phyloP scores from a whole-genome alignment of 2,113 vertebrate genomes.

The Prolemur simus region DNA sequence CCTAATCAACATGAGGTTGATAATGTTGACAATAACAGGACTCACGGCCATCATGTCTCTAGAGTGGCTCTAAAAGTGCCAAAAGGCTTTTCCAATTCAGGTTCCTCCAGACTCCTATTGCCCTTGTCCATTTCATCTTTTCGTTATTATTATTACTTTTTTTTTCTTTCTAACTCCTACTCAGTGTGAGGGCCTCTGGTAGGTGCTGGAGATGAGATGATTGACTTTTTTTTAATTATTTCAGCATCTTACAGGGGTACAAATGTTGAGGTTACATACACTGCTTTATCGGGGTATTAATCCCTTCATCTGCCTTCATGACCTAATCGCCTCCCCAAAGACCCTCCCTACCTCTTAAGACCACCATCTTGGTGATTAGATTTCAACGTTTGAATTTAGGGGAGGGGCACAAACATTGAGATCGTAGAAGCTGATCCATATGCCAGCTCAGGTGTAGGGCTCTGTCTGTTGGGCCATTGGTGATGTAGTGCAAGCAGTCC shows the following conservation, averaged over 20 bases:
- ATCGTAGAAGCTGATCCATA: neutral
- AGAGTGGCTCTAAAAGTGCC: neutral
- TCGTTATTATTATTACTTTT: neutral
- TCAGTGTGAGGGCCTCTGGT: neutral
- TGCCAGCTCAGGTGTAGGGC: neutral
- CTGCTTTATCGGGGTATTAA: neutral
- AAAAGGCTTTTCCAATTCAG: neutral
- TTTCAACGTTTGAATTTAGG: neutral
- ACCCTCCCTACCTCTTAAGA: neutral
- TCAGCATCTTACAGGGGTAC: too few relatives aligned
- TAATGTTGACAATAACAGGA: neutral
- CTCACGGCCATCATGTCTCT: neutral
- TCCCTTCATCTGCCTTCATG: neutral
- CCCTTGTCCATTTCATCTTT: neutral
- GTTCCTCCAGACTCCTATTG: neutral
- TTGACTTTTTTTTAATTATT: neutral
- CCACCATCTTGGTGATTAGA: neutral
- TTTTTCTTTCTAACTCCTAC: neutral
- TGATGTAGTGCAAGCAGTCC: neutral
- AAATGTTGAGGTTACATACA: too few relatives aligned
- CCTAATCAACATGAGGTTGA: neutral
- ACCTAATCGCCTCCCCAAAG: neutral
- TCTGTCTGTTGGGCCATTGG: rapidly evolving
- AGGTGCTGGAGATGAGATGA: neutral
- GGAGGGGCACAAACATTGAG: too few relatives aligned